phyloP scores from a whole-genome alignment of 2,113 vertebrate species.

The Genyomyrus donnyi region DNA sequence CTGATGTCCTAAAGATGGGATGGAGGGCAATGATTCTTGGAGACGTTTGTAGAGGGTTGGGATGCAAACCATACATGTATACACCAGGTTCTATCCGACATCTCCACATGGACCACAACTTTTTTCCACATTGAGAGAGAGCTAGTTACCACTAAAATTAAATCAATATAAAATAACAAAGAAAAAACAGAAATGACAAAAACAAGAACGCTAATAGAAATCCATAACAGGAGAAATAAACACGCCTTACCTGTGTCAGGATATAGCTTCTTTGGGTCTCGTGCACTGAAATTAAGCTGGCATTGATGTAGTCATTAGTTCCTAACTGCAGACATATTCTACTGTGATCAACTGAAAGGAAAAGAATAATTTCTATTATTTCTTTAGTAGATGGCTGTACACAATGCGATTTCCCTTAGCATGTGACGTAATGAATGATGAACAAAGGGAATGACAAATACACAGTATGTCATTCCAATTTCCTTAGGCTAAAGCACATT shows the following conservation, averaged over 20 bases:
- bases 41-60: neutral
- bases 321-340: constrained; percentile 86
- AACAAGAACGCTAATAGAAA: neutral
- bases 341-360: constrained; percentile 85
- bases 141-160: neutral
- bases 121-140: neutral
- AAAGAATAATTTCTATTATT: neutral
- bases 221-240: neutral
- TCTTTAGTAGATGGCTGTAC: neutral
- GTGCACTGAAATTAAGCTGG: constrained; percentile 86
- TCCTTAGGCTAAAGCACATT: neutral
- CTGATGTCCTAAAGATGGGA: neutral
- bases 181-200: neutral
- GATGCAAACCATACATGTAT: neutral
- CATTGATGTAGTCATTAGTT: constrained; percentile 92
- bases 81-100: neutral
- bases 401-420: neutral
- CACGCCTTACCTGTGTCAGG: constrained; percentile 81
- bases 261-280: constrained; percentile 94
- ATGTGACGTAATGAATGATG: neutral
- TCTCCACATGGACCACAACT: neutral
- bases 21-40: neutral
- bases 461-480: neutral
- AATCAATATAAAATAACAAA: neutral
- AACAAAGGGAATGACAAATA: neutral